Evolutionary conservation across 2,797 vertebrate genomes (phyloP), one percentile per base, ranked within the genome.

Genomic region (Phoeniculus purpureus): DNA sequence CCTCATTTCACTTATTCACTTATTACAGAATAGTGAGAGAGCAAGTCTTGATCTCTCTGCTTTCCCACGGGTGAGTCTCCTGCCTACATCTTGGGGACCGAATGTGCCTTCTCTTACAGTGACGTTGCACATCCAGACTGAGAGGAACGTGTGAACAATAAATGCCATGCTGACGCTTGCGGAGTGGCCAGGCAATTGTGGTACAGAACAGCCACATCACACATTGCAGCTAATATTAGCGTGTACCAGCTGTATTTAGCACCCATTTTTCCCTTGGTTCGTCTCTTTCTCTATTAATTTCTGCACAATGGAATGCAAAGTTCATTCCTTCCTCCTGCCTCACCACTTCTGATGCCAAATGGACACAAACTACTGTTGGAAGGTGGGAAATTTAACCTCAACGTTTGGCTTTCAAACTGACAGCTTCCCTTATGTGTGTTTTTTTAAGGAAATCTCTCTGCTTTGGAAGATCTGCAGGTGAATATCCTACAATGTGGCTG

Each of bases 161-260:
- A 91, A 95, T 70, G 80, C 67, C 67, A 52, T 2, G 23, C 64
- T 91, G 50, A 10, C 40, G 11, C 66, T 80, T 76, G 61, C 71
- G 18, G 47, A 84, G 48, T 52, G 75, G 65, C 74, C 89, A 86
- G 61, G 91, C 67, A 88, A 82, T 2, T 52, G 67, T 71, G 48
- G 78, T 84, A 82, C 61, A 84, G 80, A 92, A 93, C 89, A 90
- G 71, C 34, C 77, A 78, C 89, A 85, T 91, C 87, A 85, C 89
- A 78, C 64, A 29, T 29, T 70, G 50, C 26, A 47, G 83, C 80
- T 92, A 91, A 91, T 74, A 95, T 78, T 65, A 88, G 80, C 65
- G 51, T 27, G 26, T 18, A 81, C 37, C 32, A 64, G 78, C 58
- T 81, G 71, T 55, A 86, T 86, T 55, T 74, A 37, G 72, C 37